These are phyloP conservation scores for Synergus japonicus DNA, from an alignment of 2,888 invertebrate species.

Conservation along the genomic window DNA sequence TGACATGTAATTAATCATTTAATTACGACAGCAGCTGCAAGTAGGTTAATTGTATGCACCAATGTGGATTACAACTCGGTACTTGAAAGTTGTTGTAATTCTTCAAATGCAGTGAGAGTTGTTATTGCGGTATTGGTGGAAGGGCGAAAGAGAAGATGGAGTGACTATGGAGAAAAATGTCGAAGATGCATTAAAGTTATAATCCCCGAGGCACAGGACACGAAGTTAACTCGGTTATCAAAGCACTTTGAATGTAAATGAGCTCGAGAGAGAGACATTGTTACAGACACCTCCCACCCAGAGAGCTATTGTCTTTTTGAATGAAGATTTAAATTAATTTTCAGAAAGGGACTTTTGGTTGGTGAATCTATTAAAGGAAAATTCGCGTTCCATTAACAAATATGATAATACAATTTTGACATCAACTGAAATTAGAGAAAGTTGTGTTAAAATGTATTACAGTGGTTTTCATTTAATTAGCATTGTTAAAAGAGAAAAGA, in stretches of 20 bases:
- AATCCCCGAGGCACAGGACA: constrained; percentile 8
- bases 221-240: constrained; percentile 54
- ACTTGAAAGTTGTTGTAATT: neutral
- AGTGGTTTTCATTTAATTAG: constrained; percentile 28
- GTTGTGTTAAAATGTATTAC: constrained; percentile 15
- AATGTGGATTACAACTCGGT: neutral
- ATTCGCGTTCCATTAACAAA: neutral
- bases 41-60: constrained; percentile 60
- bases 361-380: neutral
- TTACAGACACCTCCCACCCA: constrained; percentile 49
- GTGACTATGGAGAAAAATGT: constrained; percentile 43
- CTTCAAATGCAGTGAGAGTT: neutral
- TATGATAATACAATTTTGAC: constrained; percentile 17
- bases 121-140: neutral
- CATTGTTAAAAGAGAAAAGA: constrained; percentile 24
- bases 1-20: constrained; percentile 59
- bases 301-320: constrained; percentile 40
- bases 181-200: constrained; percentile 33
- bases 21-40: constrained; percentile 54
- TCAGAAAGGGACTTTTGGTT: constrained; percentile 27
- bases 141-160: constrained; percentile 32
- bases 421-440: constrained; percentile 5
- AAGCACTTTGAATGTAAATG: constrained; percentile 68
- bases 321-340: constrained; percentile 14
- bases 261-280: constrained; percentile 15